Base-by-base conservation (phyloP, 2,888 invertebrate genomes). In the Hirtodrosophila cameraria region DNA sequence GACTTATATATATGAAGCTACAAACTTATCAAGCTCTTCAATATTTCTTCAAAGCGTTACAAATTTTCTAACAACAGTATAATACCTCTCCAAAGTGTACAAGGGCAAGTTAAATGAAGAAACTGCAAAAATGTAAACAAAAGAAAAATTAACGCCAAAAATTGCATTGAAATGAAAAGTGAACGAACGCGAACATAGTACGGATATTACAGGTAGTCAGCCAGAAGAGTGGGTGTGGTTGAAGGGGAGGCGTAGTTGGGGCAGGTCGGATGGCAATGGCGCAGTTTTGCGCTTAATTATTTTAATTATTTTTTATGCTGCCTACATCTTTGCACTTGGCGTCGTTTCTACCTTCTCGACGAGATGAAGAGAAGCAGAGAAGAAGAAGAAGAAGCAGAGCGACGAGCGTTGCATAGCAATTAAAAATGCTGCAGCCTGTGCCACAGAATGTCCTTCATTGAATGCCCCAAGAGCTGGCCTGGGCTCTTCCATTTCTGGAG, bases 221-320 rank as follows among this genome's bases (percentile, higher is more conserved):
- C 23, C 35, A 39, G 1, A 5, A 23, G 27, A 3, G 27, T 4
- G 20, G 11, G 2, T 8, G n/a, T 13, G 7, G 12, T n/a, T 7
- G 28, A 1, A 7, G 9, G 20, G 11, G 28, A 1, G 11, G 9
- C 12, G 11, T 2, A 5, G 2, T 23, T n/a, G 8, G 8, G 31
- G 28, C 11, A 49, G 18, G 8, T 11, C 31, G 6, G 20, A 13
- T 30, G 15, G 39, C 55, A 65, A 54, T 60, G 60, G 58, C 80
- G 75, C 83, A 80, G 77, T 83, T 83, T 75, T 73, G 55, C 42
- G 67, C 81, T 80, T 84, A 80, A 80, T 80, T 80, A 83, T 80
- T 84, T 80, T 83, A 83, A 84, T 84, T 84, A 81, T 83, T 80
- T 75, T 72, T 60, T 83, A 67, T 76, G 60, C 72, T 74, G 75